Base-by-base conservation (phyloP, 2,113 vertebrate genomes). In the Okapia johnstoni region DNA sequence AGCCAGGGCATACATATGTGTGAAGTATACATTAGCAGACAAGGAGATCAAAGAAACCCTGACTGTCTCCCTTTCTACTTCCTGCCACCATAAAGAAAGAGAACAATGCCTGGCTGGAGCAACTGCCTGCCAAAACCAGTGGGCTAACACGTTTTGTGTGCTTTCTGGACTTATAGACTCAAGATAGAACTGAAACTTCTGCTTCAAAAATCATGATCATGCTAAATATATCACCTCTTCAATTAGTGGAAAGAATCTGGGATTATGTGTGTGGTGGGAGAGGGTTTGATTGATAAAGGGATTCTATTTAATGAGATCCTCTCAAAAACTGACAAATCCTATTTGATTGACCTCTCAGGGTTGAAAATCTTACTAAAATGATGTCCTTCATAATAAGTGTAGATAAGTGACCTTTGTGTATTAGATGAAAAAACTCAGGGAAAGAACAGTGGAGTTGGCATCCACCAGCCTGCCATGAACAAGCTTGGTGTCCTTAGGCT, bases 101-200 rank as follows among this genome's bases (percentile, higher is more conserved):
- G 17, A 84, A 86, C 60, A 95, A 57, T 93, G 58, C 5, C 6
- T 81, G 12, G 1, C 14, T 83, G 46, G 23, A 84, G 6, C 21
- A 86, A 83, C 85, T 85, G n/a, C 92, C 48, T 94, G 61, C n/a
- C 63, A 88, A 86, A 86, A 90, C n/a, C 93, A 77, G 36, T 66
- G 79, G 83, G 14, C 17, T 60, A 80, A 55, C 17, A 88, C 28
- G 16, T 19, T 83, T 95, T 95, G 55, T 91, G 48, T 26, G 70
- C 5, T 76, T 21, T 84, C 54, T 97, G 30, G 16, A 84, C 36
- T 88, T 86, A 87, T 0, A 91, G 17, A 60, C 58, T 50, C 58
- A 87, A 86, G 23, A 90, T 40, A 91, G 12, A 87, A 73, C 6
- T 76, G 58, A 86, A 60, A 93, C 1, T 92, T 94, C 26, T 93